Conservation (phyloP, 1,140 invertebrate species). For the Amphibalanus amphitrite region DNA sequence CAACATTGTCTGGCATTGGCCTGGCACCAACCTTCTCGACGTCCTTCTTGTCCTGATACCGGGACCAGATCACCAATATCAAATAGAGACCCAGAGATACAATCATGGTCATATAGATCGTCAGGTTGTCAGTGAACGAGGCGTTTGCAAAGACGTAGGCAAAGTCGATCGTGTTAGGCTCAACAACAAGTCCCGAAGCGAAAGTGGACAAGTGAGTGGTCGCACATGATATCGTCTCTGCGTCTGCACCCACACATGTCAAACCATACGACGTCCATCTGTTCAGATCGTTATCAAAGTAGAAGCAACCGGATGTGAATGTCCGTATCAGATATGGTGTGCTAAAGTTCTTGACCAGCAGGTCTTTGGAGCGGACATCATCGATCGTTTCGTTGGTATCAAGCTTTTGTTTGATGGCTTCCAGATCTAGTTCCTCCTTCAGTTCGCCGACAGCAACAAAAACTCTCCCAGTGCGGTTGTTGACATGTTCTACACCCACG, state of each 20-base stretch:
- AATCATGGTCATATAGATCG: constrained; percentile 35
- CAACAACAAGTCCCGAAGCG: constrained; percentile 34
- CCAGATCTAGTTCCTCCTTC: neutral
- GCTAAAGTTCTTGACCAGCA: neutral
- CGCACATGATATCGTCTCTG: neutral
- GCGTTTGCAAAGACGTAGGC: constrained; percentile 34
- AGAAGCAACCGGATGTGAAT: neutral
- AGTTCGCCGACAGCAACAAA: neutral
- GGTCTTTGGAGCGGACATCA: neutral
- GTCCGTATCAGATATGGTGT: neutral
- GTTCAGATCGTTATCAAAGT: neutral
- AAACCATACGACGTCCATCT: neutral
- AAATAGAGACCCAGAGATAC: constrained; percentile 30
- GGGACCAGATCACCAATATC: constrained; percentile 29
- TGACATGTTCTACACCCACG: neutral
- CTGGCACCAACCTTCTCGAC: constrained; percentile 30
- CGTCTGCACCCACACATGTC: neutral
- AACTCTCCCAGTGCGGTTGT: neutral
- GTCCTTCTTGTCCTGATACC: constrained; percentile 32
- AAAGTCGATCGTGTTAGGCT: constrained; percentile 38
- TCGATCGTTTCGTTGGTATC: neutral
- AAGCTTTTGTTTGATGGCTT: neutral
- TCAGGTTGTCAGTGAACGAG: constrained; percentile 36
- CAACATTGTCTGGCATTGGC: constrained; percentile 33
- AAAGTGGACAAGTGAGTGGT: constrained; percentile 34